phyloP scores from a whole-genome alignment of 2,797 vertebrate genomes.

The Adrianichthys oophorus region DNA sequence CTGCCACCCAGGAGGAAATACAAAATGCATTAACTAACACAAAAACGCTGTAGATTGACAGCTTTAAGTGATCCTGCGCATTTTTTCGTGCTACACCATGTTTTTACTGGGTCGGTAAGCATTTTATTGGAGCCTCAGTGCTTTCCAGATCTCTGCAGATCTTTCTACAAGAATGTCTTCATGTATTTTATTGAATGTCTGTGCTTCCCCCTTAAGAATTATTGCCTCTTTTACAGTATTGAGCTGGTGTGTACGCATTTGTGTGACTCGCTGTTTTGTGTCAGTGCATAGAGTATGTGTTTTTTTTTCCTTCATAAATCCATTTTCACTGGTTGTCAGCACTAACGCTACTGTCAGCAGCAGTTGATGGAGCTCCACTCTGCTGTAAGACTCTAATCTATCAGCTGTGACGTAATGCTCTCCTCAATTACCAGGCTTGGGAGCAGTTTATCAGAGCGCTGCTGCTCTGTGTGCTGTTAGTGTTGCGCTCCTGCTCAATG shows the following conservation, averaged over 20 bases:
- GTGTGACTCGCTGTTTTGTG: constrained; percentile 46
- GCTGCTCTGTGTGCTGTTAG: constrained; percentile 70
- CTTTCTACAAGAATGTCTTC: constrained; percentile 45
- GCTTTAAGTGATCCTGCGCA: constrained; percentile 25
- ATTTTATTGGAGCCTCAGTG: constrained; percentile 47
- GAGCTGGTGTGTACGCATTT: constrained; percentile 16
- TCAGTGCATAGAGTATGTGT: constrained; percentile 39
- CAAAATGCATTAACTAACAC: constrained; percentile 36
- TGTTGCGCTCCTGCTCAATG: constrained; percentile 41
- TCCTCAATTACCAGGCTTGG: constrained; percentile 72
- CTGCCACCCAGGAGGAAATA: constrained; percentile 38
- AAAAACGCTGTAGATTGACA: constrained; percentile 34
- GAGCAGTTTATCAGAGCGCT: constrained; percentile 68
- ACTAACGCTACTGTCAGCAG: constrained; percentile 67
- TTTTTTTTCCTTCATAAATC: constrained; percentile 49
- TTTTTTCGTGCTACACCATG: constrained; percentile 4
- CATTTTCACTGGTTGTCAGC: constrained; percentile 66
- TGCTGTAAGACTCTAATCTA: constrained; percentile 65
- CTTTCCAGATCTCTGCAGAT: constrained; percentile 28
- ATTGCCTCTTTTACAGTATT: constrained; percentile 28
- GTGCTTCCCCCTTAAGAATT: constrained; percentile 45
- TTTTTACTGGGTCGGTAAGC: constrained; percentile 32
- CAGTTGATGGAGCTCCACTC: constrained; percentile 70
- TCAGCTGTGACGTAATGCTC: constrained; percentile 74
- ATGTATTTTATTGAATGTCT: constrained; percentile 50